Evolutionary conservation across 2,113 vertebrate genomes (phyloP).

Genomic region (Rhineura floridana): DNA sequence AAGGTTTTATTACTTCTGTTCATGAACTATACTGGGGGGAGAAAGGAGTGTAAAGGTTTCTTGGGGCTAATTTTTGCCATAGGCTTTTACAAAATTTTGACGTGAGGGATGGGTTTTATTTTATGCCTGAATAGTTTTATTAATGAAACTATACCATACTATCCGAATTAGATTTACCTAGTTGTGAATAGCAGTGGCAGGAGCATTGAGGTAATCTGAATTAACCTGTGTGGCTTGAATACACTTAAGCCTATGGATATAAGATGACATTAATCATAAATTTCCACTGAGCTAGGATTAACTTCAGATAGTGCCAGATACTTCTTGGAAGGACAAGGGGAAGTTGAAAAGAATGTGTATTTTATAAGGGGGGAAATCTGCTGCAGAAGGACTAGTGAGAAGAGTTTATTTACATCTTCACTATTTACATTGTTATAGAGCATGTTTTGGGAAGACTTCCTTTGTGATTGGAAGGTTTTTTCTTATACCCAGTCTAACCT

Average conservation of each 20-base stretch:
- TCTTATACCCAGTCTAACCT: neutral
- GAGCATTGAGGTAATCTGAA: conserved; percentile 62
- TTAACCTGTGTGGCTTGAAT: conserved; percentile 61
- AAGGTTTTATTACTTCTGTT: conserved; percentile 24
- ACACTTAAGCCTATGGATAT: conserved; percentile 42
- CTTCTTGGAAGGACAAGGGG: conserved; percentile 1
- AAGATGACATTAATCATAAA: conserved; percentile 60
- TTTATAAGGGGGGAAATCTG: neutral
- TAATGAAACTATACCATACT: conserved; percentile 54
- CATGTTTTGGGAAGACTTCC: neutral
- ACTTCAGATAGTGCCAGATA: conserved; percentile 43
- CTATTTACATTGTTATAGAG: conserved; percentile 11
- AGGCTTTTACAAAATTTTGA: conserved; percentile 14
- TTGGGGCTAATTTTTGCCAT: conserved; percentile 27
- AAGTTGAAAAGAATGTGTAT: conserved; percentile 20
- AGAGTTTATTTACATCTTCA: conserved; percentile 24
- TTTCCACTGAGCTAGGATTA: conserved; percentile 44
- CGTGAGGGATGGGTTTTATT: conserved; percentile 33
- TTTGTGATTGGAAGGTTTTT: neutral
- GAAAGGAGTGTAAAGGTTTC: conserved; percentile 17
- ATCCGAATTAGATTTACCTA: conserved; percentile 57
- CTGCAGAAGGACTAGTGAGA: neutral
- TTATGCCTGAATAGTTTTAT: conserved; percentile 48
- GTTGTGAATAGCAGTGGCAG: conserved; percentile 51
- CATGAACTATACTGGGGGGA: conserved; percentile 17